These are phyloP conservation scores for Leptodactylus fuscus DNA, from an alignment of 2,113 vertebrate genomes.

Conservation along the genomic window DNA sequence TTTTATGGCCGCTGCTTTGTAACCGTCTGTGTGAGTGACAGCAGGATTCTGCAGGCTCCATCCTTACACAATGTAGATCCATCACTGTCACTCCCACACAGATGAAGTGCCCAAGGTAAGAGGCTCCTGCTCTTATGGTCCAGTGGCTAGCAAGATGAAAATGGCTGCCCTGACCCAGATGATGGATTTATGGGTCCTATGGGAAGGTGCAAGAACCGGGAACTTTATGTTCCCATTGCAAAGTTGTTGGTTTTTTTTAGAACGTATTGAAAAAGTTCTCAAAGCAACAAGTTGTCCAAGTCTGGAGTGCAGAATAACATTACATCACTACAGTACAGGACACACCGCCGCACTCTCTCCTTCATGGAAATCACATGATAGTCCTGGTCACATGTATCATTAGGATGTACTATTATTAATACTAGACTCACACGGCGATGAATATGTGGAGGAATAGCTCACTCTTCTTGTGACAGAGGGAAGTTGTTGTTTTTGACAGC, in stretches of 20 bases:
- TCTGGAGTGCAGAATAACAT: neutral
- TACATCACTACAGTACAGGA: neutral
- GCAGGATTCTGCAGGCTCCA: neutral
- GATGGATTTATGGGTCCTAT: neutral
- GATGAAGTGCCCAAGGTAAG: neutral
- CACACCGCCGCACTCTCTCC: too few species aligned
- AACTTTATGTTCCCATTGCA: neutral
- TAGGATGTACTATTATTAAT: neutral
- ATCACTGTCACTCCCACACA: too few species aligned
- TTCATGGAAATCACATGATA: too few species aligned
- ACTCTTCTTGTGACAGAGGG: too few species aligned
- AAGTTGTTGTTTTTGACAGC: too few species aligned
- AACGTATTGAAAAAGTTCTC: neutral
- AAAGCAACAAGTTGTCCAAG: neutral
- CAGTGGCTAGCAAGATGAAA: neutral
- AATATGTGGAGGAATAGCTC: too few species aligned
- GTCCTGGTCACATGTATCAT: neutral
- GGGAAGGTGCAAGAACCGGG: neutral
- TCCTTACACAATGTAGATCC: too few species aligned
- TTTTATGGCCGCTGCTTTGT: too few species aligned
- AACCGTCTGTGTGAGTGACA: too few species aligned
- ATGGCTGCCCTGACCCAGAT: neutral
- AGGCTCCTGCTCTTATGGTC: neutral
- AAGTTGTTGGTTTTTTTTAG: neutral
- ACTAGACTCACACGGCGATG: too few species aligned